phyloP scores from a whole-genome alignment of 2,113 vertebrate species.

The Rousettus leschenaultii region DNA sequence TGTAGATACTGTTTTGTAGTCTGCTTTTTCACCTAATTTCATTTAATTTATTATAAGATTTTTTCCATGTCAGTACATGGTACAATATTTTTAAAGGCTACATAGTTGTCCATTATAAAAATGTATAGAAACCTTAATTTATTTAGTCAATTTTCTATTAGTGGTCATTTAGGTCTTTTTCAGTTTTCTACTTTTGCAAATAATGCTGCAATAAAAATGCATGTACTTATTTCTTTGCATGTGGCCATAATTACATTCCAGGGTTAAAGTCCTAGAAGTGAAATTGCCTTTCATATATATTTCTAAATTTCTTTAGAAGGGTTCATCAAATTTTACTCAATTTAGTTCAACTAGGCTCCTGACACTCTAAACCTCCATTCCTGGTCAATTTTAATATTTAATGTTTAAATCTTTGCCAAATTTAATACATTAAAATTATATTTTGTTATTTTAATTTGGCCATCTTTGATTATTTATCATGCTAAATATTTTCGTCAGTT shows the following conservation, averaged over 20 bases:
- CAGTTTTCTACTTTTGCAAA: not conserved
- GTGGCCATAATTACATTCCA: not conserved
- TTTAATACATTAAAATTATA: not conserved
- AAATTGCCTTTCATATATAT: not conserved
- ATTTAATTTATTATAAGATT: not conserved
- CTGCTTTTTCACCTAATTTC: not conserved
- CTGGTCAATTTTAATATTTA: not conserved
- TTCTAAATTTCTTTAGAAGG: conserved; percentile 2
- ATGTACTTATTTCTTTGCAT: not conserved
- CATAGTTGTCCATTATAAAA: not conserved
- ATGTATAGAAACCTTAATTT: not conserved
- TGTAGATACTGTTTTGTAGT: not conserved
- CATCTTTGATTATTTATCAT: not conserved
- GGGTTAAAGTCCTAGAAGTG: not conserved
- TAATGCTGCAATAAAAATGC: conserved; percentile 8
- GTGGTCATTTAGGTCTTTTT: not conserved
- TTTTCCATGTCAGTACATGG: not conserved
- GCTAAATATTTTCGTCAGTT: not conserved
- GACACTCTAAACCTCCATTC: not conserved
- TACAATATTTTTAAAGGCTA: not conserved
- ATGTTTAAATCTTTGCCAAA: not conserved
- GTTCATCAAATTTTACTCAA: not conserved
- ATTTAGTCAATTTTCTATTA: not conserved
- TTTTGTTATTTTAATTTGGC: not conserved
- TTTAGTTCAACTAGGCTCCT: not conserved